Evolutionary conservation across 2,113 vertebrate species (phyloP).

Genomic region (Hyla sarda): DNA sequence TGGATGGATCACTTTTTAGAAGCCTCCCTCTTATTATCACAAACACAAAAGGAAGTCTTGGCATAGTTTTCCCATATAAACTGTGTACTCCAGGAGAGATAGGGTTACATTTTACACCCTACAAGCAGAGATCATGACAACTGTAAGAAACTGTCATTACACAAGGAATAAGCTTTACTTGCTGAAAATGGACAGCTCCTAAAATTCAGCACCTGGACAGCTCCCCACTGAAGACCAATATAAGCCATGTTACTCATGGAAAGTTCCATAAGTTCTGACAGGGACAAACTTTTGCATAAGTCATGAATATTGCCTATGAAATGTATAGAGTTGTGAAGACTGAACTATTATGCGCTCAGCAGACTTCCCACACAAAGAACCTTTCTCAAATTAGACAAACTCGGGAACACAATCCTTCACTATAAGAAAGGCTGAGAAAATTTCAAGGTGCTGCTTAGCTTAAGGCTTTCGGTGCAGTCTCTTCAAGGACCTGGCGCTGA

Average conservation of each 20-base stretch:
- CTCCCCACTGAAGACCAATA: background rate
- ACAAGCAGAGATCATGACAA: background rate
- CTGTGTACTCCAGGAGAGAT: no score
- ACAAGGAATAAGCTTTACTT: background rate
- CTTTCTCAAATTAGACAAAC: slow-evolving; percentile 46
- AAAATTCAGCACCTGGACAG: slow-evolving; percentile 40
- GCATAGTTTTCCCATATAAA: no score
- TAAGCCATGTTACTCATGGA: background rate
- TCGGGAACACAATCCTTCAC: slow-evolving; percentile 36
- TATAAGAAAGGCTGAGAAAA: background rate
- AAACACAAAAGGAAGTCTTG: no score
- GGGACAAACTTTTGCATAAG: background rate
- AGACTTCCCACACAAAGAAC: slow-evolving; percentile 39
- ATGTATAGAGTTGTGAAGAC: background rate
- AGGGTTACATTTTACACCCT: background rate
- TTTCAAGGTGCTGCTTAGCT: slow-evolving; percentile 18
- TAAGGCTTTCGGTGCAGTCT: slow-evolving; percentile 19
- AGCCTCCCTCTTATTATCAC: no score
- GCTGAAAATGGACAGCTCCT: background rate
- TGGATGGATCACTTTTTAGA: no score
- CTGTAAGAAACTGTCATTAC: background rate
- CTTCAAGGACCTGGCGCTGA: slow-evolving; percentile 39
- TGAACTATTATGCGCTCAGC: slow-evolving; percentile 28
- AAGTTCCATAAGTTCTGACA: background rate
- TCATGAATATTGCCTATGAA: slow-evolving; percentile 1